These are phyloP conservation scores for Pachypeltis micranthus DNA, from an alignment of 1,140 invertebrate species.

Conservation along the genomic window DNA sequence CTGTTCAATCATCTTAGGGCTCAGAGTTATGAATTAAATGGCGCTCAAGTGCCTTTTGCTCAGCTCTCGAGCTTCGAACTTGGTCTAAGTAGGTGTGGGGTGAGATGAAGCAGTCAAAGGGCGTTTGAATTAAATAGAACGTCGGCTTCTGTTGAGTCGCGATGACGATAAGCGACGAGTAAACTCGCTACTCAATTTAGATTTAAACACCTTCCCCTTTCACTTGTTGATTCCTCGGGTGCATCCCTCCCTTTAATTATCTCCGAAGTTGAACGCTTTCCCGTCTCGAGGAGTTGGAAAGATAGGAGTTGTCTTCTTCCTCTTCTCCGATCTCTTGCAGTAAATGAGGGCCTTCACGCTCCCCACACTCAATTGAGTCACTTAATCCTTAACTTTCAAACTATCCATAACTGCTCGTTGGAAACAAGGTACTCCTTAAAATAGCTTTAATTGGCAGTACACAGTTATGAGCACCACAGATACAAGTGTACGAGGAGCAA, in stretches of 20 bases:
- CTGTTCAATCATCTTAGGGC: too few relatives aligned
- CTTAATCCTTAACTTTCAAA: too few relatives aligned
- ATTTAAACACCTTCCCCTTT: slow-evolving; percentile 2
- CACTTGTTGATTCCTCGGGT: background rate
- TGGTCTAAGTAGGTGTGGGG: background rate
- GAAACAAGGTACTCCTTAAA: too few relatives aligned
- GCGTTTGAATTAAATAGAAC: background rate
- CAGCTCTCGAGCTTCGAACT: background rate
- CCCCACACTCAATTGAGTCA: too few relatives aligned
- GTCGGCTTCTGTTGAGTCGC: background rate
- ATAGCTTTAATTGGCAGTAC: too few relatives aligned
- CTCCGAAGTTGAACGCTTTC: background rate
- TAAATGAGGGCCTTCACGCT: too few relatives aligned
- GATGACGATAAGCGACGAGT: slow-evolving; percentile 3
- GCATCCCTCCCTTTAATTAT: slow-evolving; percentile 4
- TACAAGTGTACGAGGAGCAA: too few relatives aligned
- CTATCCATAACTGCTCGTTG: too few relatives aligned
- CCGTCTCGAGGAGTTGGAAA: background rate
- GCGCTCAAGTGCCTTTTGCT: background rate
- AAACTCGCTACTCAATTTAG: slow-evolving; percentile 9
- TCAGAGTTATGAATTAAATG: slow-evolving; percentile 5
- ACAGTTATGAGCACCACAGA: too few relatives aligned
- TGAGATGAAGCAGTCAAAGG: background rate
- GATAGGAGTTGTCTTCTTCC: too few relatives aligned
- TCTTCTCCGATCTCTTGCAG: too few relatives aligned